phyloP scores from a whole-genome alignment of 2,113 vertebrate genomes.

The Catharus fuscescens region DNA sequence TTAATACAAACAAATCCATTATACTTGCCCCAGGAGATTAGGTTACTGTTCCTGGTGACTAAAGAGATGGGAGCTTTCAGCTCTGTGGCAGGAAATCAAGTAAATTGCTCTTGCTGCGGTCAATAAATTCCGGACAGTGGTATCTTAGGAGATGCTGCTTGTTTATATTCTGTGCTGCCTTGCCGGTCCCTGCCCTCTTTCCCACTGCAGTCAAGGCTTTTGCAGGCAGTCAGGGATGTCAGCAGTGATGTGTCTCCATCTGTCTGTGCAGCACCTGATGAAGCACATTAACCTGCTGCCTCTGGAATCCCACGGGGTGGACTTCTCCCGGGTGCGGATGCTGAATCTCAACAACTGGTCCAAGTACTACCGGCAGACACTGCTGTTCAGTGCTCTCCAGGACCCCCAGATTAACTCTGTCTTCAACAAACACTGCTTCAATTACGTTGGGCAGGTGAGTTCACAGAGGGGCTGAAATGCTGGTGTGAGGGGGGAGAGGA shows the following conservation, averaged over 20 bases:
- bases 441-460: constrained; percentile 88
- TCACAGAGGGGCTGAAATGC: background rate
- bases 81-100: background rate
- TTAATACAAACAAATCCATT: background rate
- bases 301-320: constrained; percentile 89
- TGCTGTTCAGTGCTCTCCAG: constrained; percentile 90
- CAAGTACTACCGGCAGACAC: constrained; percentile 88
- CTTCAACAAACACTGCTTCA: constrained; percentile 88
- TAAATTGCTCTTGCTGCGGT: background rate
- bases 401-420: constrained; percentile 92
- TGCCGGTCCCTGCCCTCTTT: background rate
- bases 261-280: constrained; percentile 84
- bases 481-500: fast-evolving
- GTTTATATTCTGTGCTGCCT: background rate
- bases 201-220: background rate
- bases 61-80: background rate
- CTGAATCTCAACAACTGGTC: constrained; percentile 92
- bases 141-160: background rate
- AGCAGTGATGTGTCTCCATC: background rate
- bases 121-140: background rate
- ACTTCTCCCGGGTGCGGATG: constrained; percentile 95
- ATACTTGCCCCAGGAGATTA: background rate
- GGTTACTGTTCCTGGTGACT: background rate
- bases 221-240: background rate
- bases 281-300: constrained; percentile 92